A percentile compares a stretch with the other conserved stretches of the same genome.
Evolutionary conservation across 2,113 vertebrate species (phyloP).

Genomic region (Conger conger): DNA sequence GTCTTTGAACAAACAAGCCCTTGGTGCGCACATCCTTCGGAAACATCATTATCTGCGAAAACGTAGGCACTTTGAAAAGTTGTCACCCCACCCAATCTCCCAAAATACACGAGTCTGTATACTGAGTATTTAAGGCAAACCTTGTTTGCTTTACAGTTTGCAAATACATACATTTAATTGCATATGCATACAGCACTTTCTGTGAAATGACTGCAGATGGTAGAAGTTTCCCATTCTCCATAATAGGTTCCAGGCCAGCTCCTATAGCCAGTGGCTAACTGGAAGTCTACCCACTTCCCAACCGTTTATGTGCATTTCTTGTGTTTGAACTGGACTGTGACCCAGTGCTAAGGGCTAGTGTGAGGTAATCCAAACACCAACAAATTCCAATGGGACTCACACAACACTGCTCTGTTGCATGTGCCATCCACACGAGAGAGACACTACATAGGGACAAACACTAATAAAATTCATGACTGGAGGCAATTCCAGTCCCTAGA

Average conservation of each 20-base stretch:
- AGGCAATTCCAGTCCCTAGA: neutral
- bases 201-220: neutral
- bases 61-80: slow-evolving; percentile 3
- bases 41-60: neutral
- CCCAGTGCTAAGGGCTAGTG: neutral
- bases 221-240: neutral
- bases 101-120: neutral
- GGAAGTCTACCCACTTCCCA: neutral
- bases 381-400: neutral
- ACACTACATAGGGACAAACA: neutral
- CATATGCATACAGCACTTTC: neutral
- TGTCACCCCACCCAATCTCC: neutral
- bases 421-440: neutral
- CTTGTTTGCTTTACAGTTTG: neutral
- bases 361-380: neutral
- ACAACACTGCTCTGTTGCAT: neutral
- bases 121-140: neutral
- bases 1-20: neutral
- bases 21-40: neutral
- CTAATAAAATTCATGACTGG: neutral
- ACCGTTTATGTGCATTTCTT: neutral
- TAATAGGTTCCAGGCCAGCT: neutral
- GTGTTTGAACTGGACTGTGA: neutral
- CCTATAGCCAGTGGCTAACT: neutral
- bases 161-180: neutral